Percentiles rank a stretch among this genome's conserved stretches.
These are phyloP conservation scores for Uria aalge DNA, from an alignment of 2,113 vertebrate species.

Conservation along the genomic window DNA sequence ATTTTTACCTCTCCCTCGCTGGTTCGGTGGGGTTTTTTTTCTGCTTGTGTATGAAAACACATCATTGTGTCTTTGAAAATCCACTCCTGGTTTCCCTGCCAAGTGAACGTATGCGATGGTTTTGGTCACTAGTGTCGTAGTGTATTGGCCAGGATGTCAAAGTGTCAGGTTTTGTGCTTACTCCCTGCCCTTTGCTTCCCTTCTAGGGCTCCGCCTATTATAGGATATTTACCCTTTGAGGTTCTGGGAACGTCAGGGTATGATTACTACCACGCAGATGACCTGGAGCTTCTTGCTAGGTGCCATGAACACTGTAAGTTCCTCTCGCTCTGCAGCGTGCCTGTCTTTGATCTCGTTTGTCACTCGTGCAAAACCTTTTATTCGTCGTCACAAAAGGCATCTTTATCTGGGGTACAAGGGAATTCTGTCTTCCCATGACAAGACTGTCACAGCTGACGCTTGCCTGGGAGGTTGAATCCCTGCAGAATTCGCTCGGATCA, in stretches of 20 bases:
- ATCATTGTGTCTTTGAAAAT: neutral
- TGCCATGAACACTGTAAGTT: slow-evolving; percentile 88
- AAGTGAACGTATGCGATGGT: neutral
- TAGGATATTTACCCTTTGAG: slow-evolving; percentile 90
- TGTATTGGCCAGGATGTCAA: neutral
- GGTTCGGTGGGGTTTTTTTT: neutral
- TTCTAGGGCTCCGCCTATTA: slow-evolving; percentile 84
- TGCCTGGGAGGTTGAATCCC: neutral
- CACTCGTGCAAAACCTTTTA: neutral
- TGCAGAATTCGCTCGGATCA: neutral
- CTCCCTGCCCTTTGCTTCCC: slow-evolving; percentile 29
- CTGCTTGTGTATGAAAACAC: neutral
- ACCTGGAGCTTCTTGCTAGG: slow-evolving; percentile 87
- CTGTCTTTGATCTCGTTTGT: neutral
- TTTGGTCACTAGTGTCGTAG: neutral
- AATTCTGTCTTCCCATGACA: neutral
- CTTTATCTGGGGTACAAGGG: neutral
- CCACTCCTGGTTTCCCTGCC: neutral
- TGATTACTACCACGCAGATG: slow-evolving; percentile 90
- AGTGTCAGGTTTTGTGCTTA: neutral
- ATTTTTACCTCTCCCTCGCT: neutral
- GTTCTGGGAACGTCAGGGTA: slow-evolving; percentile 88
- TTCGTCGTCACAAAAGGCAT: neutral
- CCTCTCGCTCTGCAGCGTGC: neutral
- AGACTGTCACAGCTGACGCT: neutral